Conservation (phyloP, 2,888 invertebrate species). For the Drosophila fungiperda region DNA sequence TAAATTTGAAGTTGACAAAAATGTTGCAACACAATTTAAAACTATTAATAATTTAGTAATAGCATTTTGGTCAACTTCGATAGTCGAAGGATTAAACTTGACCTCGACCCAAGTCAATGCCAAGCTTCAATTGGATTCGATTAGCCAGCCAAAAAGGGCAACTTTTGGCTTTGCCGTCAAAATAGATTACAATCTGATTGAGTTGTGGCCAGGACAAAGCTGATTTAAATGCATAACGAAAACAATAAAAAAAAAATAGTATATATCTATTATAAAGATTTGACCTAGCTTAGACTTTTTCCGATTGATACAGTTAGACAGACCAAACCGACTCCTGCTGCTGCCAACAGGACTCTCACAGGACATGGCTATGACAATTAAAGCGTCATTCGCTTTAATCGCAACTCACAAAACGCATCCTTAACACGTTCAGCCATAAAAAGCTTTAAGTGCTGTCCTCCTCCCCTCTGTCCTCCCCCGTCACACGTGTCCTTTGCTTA, state of each 20-base stretch:
- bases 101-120: constrained; percentile 5
- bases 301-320: constrained; percentile 23
- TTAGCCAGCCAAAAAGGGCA: not conserved
- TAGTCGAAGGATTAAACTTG: not conserved
- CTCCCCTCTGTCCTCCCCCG: not conserved
- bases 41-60: not conserved
- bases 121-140: constrained; percentile 4
- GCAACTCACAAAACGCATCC: constrained; percentile 20
- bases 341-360: constrained; percentile 8
- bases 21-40: not conserved
- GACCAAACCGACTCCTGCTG: constrained; percentile 9
- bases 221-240: constrained; percentile 35
- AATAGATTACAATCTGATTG: constrained; percentile 23
- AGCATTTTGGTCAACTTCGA: constrained; percentile 2
- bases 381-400: constrained; percentile 46
- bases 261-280: not conserved
- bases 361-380: constrained; percentile 40
- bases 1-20: not conserved
- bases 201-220: constrained; percentile 25
- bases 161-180: constrained; percentile 18
- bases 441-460: constrained; percentile 4
- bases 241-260: constrained; percentile 30
- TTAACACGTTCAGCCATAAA: constrained; percentile 25
- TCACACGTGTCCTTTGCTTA: constrained; percentile 24
- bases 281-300: not conserved